Conservation (phyloP, 2,113 vertebrate species). For the Leiothrix lutea region DNA sequence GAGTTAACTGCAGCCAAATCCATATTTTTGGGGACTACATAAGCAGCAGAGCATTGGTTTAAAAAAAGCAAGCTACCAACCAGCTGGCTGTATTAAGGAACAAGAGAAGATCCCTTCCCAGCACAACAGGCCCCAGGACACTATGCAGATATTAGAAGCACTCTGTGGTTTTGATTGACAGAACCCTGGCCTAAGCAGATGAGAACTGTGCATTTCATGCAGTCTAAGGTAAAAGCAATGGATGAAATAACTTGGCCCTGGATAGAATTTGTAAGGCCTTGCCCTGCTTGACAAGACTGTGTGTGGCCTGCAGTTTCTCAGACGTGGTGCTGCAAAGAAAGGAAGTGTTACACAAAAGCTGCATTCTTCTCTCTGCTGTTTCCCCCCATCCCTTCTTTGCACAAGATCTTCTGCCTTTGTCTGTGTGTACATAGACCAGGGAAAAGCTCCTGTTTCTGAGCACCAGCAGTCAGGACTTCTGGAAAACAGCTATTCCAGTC, state of each 20-base stretch:
- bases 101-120: background rate
- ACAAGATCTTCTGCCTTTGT: background rate
- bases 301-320: conserved; percentile 28
- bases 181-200: background rate
- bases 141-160: background rate
- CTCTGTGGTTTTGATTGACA: background rate
- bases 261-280: background rate
- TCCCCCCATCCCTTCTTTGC: background rate
- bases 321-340: background rate
- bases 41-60: background rate
- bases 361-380: conserved; percentile 18
- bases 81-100: background rate
- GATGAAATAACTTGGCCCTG: background rate
- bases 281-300: background rate
- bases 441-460: background rate
- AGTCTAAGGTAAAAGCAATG: background rate
- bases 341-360: conserved; percentile 12
- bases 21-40: background rate
- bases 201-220: background rate
- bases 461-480: background rate
- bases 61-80: background rate
- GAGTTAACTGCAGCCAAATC: background rate
- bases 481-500: background rate
- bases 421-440: background rate
- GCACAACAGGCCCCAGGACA: background rate